A percentile compares a stretch with the other conserved stretches of the same genome.
phyloP scores from a whole-genome alignment of 2,888 invertebrate genomes.

The Empis livida region DNA sequence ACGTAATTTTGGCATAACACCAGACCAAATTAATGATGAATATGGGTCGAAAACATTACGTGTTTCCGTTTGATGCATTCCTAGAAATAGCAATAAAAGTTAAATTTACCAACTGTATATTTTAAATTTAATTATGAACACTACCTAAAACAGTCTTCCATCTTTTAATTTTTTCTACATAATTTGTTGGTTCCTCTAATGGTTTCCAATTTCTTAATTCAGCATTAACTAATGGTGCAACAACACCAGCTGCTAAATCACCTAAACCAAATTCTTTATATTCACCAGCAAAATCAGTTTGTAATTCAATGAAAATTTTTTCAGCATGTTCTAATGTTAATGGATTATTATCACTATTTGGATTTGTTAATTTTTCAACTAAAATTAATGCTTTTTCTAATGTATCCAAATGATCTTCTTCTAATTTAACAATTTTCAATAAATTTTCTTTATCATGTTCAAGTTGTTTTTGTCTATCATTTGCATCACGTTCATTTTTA shows the following conservation, averaged over 20 bases:
- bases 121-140: not conserved
- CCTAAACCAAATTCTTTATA: constrained; percentile 76
- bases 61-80: constrained; percentile 24
- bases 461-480: constrained; percentile 65
- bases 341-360: constrained; percentile 25
- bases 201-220: constrained; percentile 70
- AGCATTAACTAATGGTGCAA: constrained; percentile 69
- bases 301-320: constrained; percentile 30
- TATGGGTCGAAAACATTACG: constrained; percentile 48
- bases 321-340: constrained; percentile 36
- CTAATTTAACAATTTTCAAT: constrained; percentile 51
- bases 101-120: no score
- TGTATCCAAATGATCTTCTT: constrained; percentile 57
- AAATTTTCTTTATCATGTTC: constrained; percentile 66
- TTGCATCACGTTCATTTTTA: constrained; percentile 57
- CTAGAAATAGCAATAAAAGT: constrained; percentile 18
- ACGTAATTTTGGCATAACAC: constrained; percentile 72
- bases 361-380: constrained; percentile 43
- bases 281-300: constrained; percentile 54
- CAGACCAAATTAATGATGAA: constrained; percentile 74
- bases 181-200: constrained; percentile 50
- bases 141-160: constrained; percentile 52
- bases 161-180: constrained; percentile 49
- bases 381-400: constrained; percentile 55
- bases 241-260: constrained; percentile 69